Conservation (phyloP, 2,113 vertebrate species). For the Brienomyrus longianalis region DNA sequence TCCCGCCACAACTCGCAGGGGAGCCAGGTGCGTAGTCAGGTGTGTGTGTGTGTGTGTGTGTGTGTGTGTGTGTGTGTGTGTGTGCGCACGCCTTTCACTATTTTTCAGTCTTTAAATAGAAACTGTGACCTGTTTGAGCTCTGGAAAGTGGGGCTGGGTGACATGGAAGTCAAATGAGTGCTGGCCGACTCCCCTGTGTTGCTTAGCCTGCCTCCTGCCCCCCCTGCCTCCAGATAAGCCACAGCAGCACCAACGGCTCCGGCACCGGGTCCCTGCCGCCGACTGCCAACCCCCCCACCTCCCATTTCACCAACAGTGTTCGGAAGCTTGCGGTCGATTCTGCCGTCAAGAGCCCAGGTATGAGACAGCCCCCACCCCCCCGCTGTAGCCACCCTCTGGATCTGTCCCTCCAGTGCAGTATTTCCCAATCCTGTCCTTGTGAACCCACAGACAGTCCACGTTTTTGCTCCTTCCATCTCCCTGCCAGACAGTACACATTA, state of each 20-base stretch:
- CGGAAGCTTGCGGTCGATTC: constrained; percentile 52
- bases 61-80: not conserved
- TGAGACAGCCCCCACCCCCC: not conserved
- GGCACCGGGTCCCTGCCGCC: constrained; percentile 46
- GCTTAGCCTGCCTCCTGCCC: not conserved
- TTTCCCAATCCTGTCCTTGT: not conserved
- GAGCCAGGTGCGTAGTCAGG: constrained; percentile 69
- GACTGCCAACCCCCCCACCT: constrained; percentile 47
- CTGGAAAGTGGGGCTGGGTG: not conserved
- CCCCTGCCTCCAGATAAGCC: constrained; percentile 58
- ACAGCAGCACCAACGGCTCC: constrained; percentile 52
- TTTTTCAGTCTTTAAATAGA: not conserved
- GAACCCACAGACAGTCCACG: not conserved
- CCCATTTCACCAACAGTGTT: constrained; percentile 58
- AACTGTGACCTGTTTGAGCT: not conserved
- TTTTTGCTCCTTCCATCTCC: not conserved
- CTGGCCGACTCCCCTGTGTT: not conserved
- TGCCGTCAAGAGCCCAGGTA: constrained; percentile 58
- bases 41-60: not conserved
- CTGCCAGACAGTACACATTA: not conserved
- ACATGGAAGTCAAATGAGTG: not conserved
- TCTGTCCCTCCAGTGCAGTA: not conserved
- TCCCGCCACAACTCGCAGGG: constrained; percentile 66
- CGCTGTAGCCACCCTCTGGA: not conserved
- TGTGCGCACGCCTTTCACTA: not conserved